These are phyloP conservation scores for Salvelinus alpinus DNA, from an alignment of 2,113 vertebrate species.

Conservation along the genomic window DNA sequence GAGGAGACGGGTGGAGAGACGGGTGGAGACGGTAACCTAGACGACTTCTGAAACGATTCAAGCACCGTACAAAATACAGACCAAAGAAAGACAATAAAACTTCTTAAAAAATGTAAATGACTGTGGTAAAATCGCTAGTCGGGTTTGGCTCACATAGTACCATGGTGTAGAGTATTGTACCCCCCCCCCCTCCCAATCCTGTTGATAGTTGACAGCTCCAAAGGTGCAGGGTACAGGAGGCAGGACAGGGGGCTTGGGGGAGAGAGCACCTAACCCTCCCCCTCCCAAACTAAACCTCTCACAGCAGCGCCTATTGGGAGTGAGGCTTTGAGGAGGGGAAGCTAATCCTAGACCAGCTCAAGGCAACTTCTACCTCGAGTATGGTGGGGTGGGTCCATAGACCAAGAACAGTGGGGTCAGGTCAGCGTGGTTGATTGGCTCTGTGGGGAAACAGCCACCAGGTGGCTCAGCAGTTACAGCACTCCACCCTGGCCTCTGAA, in stretches of 20 bases:
- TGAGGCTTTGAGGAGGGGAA: neutral
- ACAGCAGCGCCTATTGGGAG: neutral
- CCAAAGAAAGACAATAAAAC: slow-evolving; percentile 7
- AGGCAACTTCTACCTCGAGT: too few relatives aligned
- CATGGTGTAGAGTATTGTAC: slow-evolving; percentile 3
- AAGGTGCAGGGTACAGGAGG: neutral
- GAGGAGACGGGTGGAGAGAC: slow-evolving; percentile 27
- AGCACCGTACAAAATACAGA: slow-evolving; percentile 23
- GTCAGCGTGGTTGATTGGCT: slow-evolving; percentile 49
- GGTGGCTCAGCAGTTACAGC: slow-evolving; percentile 70
- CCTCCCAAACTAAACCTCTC: neutral
- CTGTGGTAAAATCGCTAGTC: slow-evolving; percentile 8
- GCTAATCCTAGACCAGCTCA: neutral
- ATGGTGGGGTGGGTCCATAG: neutral
- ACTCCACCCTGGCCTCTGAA: slow-evolving; percentile 28
- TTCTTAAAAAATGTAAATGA: slow-evolving; percentile 6
- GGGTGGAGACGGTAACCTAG: neutral
- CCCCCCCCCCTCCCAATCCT: neutral
- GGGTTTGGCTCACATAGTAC: slow-evolving; percentile 64
- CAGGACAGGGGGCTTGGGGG: too few relatives aligned
- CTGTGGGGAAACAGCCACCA: slow-evolving; percentile 25
- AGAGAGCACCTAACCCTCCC: neutral
- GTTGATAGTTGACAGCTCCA: neutral
- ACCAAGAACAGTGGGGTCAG: neutral
- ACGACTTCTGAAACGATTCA: neutral